Evolutionary conservation across 2,888 invertebrate species (phyloP), one percentile per base, ranked within the genome.

Genomic region (Dermolepida albohirtum): DNA sequence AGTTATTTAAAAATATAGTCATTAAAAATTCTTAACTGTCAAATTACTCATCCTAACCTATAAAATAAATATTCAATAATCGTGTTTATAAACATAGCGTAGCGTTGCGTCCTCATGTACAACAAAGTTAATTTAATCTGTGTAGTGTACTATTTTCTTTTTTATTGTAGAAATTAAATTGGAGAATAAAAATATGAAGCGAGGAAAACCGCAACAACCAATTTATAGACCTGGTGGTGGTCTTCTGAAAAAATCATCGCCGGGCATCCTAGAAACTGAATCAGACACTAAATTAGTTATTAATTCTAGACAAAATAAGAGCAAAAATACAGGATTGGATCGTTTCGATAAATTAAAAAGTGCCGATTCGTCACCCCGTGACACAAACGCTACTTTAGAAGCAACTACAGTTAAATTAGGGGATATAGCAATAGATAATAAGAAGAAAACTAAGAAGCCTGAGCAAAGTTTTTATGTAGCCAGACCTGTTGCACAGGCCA

Each of bases 211-310:
- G 77, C 89, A 89, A 79, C 89, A 90, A 83, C 87, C 88, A 83
- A 85, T 92, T 72, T 92, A 93, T 78, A 89, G 88, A 81, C 92
- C 92, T 80, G 92, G 92, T 75, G 91, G 92, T 85, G 92, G 92
- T 72, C 90, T 90, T 72, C 83, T 92, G 73, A 86, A 89, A 79
- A 89, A 91, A 82, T 88, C 90, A 72, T 88, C 87, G 76, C 86
- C 86, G 82, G 85, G 85, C 79, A 81, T 85, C 70, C 89, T 89
- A 73, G 86, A 88, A 81, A 86, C 86, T 80, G 88, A 89, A 68
- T 79, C 79, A 49, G 79, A 81, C 65, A 77, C 77, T 49, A 79
- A 76, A 68, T 68, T 79, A 70, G 70, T 77, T 43, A 68, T 76
- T 39, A 77, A 73, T 72, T 74, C 73, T 65, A 77, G 72, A 71